These are phyloP conservation scores for Noctilio leporinus DNA, from an alignment of 2,113 vertebrate genomes.

Conservation along the genomic window DNA sequence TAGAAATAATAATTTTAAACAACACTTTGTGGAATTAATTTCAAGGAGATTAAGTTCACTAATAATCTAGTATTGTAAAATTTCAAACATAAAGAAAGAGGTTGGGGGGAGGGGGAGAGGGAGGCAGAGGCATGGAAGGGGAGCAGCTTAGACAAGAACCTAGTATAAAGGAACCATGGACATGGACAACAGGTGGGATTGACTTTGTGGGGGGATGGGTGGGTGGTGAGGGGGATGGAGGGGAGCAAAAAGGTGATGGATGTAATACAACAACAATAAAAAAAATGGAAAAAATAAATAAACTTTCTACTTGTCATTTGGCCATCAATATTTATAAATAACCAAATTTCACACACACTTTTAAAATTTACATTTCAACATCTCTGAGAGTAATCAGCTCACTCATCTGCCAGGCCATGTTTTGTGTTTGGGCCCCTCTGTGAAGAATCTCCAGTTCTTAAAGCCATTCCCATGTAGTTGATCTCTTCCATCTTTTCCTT, in stretches of 20 bases:
- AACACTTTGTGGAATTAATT: background rate
- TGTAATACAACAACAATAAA: too few species aligned
- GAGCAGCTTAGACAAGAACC: too few species aligned
- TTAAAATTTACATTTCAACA: background rate
- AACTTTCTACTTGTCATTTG: background rate
- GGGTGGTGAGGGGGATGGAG: too few species aligned
- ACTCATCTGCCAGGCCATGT: background rate
- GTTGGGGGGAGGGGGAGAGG: too few species aligned
- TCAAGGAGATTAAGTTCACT: background rate
- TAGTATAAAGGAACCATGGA: too few species aligned
- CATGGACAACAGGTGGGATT: too few species aligned
- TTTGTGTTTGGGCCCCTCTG: background rate
- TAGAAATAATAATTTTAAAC: background rate
- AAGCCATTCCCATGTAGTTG: background rate
- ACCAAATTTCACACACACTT: background rate
- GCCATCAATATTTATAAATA: background rate
- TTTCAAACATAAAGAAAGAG: background rate
- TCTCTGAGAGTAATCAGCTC: background rate
- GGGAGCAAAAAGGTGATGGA: too few species aligned
- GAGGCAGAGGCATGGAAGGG: too few species aligned
- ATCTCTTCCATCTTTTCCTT: background rate
- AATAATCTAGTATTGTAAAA: background rate
- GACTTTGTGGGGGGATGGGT: too few species aligned
- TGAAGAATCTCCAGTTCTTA: background rate
- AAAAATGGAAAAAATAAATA: too few species aligned